A percentile compares a stretch with the other conserved stretches of the same genome.
Conservation (phyloP, 2,888 invertebrate species). For the Ormyrus labotus region DNA sequence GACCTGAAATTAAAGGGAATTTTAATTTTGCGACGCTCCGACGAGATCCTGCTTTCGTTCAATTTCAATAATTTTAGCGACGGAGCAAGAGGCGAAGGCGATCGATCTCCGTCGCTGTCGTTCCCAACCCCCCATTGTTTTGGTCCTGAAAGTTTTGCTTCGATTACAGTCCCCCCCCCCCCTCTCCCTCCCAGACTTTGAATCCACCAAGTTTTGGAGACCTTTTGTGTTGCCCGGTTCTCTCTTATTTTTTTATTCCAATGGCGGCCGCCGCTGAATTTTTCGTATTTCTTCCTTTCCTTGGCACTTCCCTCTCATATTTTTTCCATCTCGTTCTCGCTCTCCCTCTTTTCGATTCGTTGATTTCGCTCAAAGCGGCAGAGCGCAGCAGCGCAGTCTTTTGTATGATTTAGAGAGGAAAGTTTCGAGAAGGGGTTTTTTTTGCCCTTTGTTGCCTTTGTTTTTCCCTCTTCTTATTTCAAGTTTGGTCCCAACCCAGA, state of each 20-base stretch:
- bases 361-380: constrained; percentile 30
- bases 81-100: background rate
- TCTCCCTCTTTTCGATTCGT: constrained; percentile 23
- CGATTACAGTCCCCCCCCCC: background rate
- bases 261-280: background rate
- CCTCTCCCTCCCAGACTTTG: background rate
- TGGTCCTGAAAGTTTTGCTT: background rate
- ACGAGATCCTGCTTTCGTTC: background rate
- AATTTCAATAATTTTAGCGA: constrained; percentile 35
- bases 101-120: background rate
- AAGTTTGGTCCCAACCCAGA: no score
- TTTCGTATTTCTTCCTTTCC: background rate
- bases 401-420: constrained; percentile 49
- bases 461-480: background rate
- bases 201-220: background rate
- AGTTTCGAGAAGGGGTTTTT: constrained; percentile 40
- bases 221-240: constrained; percentile 7
- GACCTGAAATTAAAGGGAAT: constrained; percentile 23
- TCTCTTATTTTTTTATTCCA: background rate
- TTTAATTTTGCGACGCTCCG: constrained; percentile 21
- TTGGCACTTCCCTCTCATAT: constrained; percentile 47
- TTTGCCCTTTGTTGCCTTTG: background rate
- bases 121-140: constrained; percentile 16
- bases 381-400: constrained; percentile 22
- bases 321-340: background rate